Percentiles rank a stretch among this genome's conserved stretches.
Conservation (phyloP, 2,113 vertebrate species). For the Sitta europaea region DNA sequence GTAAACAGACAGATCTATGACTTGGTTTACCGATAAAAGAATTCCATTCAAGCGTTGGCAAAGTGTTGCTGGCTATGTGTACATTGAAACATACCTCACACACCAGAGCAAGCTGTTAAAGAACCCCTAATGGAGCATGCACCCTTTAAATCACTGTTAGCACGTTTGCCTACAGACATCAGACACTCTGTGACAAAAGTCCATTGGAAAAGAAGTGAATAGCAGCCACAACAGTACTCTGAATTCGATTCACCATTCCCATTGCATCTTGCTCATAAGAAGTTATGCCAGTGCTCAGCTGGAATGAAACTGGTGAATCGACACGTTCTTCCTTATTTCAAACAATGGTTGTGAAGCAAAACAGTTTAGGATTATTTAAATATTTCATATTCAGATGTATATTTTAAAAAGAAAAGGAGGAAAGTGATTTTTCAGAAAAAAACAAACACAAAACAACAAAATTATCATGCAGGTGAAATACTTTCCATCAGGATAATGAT, state of each 20-base stretch:
- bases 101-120: background rate
- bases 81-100: background rate
- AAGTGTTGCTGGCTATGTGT: background rate
- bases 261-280: background rate
- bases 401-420: constrained; percentile 2
- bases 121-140: background rate
- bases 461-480: constrained; percentile 47
- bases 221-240: background rate
- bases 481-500: constrained; percentile 13
- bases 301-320: constrained; percentile 54
- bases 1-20: background rate
- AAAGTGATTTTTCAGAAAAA: constrained; percentile 29
- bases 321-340: background rate
- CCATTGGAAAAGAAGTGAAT: background rate
- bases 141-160: background rate
- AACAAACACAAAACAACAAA: constrained; percentile 30
- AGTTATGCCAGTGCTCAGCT: background rate
- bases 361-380: background rate
- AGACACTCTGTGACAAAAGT: background rate
- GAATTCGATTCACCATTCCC: constrained; percentile 38
- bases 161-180: background rate
- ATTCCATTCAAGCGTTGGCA: background rate
- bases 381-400: background rate
- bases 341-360: background rate
- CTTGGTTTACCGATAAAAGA: background rate